A percentile compares a stretch with the other conserved stretches of the same genome.
phyloP scores from a whole-genome alignment of 1,140 invertebrate genomes.

The Euglossa dilemma region DNA sequence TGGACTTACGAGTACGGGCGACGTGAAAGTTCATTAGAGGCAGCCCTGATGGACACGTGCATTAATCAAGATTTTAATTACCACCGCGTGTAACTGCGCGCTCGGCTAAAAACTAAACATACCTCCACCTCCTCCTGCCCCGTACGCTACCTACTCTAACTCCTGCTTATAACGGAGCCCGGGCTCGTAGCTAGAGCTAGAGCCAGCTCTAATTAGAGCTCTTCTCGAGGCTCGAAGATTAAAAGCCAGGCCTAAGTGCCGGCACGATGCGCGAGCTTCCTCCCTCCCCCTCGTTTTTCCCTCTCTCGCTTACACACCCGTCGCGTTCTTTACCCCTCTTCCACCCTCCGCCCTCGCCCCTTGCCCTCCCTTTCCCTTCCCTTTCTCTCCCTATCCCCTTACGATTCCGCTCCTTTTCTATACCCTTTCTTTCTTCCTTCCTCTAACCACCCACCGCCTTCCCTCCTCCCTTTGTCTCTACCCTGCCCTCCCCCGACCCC shows the following conservation, averaged over 20 bases:
- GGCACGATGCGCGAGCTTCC: constrained; percentile 67
- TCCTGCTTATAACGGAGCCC: constrained; percentile 70
- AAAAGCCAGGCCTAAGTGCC: constrained; percentile 79
- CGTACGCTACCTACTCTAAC: constrained; percentile 66
- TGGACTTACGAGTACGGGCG: constrained; percentile 68
- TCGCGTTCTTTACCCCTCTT: constrained; percentile 34
- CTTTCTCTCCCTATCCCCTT: not conserved
- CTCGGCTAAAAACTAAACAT: constrained; percentile 80
- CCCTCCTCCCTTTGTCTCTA: not conserved
- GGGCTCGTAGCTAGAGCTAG: constrained; percentile 69
- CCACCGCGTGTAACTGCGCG: constrained; percentile 76
- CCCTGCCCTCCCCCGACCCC: not conserved
- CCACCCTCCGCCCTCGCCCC: constrained; percentile 7
- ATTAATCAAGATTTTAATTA: constrained; percentile 83
- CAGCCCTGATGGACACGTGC: constrained; percentile 79
- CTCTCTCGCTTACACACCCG: constrained; percentile 24
- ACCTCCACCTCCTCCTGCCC: constrained; percentile 55
- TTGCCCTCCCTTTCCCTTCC: not conserved
- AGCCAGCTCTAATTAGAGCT: constrained; percentile 79
- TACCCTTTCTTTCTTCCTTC: not conserved
- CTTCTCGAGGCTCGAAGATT: constrained; percentile 78
- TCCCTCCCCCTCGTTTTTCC: constrained; percentile 14
- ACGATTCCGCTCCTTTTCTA: not conserved
- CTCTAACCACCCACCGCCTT: not conserved
- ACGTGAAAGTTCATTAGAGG: constrained; percentile 72